Conservation (phyloP, 2,888 invertebrate species). For the Drosophila mettleri region DNA sequence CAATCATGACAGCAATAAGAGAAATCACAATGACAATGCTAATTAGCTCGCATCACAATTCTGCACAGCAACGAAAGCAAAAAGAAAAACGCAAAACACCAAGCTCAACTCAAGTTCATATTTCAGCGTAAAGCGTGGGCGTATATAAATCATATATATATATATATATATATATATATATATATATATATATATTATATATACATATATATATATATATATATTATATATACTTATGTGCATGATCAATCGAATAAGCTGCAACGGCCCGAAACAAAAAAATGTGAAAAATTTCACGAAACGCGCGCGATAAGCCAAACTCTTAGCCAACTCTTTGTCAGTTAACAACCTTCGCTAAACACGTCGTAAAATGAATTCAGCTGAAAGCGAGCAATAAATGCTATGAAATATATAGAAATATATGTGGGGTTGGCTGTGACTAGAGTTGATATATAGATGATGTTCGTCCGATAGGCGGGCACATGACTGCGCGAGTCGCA, state of each 20-base stretch:
- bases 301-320: constrained; percentile 37
- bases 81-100: background rate
- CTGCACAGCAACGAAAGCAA: background rate
- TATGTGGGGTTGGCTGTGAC: too few species aligned
- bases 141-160: background rate
- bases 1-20: background rate
- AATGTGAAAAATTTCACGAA: constrained; percentile 26
- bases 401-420: background rate
- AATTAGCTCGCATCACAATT: background rate
- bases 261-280: constrained; percentile 3
- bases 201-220: background rate
- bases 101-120: background rate
- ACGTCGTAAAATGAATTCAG: constrained; percentile 30
- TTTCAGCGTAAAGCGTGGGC: background rate
- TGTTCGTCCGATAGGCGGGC: background rate
- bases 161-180: background rate
- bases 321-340: constrained; percentile 2
- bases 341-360: constrained; percentile 36
- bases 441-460: background rate
- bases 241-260: constrained; percentile 4
- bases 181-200: background rate
- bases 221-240: background rate
- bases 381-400: background rate
- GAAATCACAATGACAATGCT: constrained; percentile 7
- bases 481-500: background rate